Conservation (phyloP, 2,113 vertebrate species). For the Myiagra hebetior region DNA sequence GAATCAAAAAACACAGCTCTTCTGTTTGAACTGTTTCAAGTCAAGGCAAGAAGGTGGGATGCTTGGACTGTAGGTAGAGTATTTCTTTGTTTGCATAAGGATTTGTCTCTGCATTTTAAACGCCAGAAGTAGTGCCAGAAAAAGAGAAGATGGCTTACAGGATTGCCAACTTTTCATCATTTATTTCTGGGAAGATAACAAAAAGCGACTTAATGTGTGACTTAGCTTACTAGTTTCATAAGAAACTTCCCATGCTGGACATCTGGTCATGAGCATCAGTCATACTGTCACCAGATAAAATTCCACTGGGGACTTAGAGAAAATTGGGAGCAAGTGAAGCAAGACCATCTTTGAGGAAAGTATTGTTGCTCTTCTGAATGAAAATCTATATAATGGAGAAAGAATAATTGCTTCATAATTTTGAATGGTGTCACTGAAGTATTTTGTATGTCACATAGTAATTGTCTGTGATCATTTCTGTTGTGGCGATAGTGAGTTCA, state of each 20-base stretch:
- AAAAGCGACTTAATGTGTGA: background rate
- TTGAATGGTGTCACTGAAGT: background rate
- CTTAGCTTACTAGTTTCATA: background rate
- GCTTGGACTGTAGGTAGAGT: background rate
- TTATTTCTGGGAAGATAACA: background rate
- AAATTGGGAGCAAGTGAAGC: background rate
- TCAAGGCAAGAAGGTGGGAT: background rate
- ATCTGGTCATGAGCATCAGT: background rate
- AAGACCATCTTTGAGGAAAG: background rate
- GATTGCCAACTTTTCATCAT: background rate
- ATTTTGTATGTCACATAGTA: background rate
- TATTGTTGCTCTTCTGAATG: background rate
- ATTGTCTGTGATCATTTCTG: background rate
- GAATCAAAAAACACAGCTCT: background rate
- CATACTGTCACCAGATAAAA: background rate
- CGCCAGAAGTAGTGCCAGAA: background rate
- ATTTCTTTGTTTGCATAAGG: background rate
- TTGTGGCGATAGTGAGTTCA: background rate
- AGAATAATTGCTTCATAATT: background rate
- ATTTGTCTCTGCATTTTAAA: background rate
- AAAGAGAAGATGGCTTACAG: background rate
- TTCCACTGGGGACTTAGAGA: background rate
- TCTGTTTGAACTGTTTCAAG: background rate
- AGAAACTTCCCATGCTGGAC: background rate
- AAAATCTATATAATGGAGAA: background rate